Conservation (phyloP, 1,140 invertebrate species). For the Megalonaias nervosa region DNA sequence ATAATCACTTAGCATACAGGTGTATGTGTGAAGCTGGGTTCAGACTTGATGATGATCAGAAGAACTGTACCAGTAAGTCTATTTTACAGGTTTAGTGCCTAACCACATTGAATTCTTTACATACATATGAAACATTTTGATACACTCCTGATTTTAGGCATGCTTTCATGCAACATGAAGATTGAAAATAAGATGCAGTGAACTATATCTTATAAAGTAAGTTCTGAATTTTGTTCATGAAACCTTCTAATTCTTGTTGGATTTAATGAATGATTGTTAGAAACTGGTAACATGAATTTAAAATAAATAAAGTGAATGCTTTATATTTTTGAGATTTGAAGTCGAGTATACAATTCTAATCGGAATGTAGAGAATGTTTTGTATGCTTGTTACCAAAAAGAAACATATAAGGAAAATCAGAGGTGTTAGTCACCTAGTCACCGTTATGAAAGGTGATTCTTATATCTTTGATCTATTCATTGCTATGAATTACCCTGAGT, state of each 20-base stretch:
- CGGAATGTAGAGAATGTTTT: too few relatives aligned
- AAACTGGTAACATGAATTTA: too few relatives aligned
- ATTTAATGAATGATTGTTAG: too few relatives aligned
- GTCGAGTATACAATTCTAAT: too few relatives aligned
- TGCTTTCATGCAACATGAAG: background rate
- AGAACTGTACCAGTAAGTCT: constrained; percentile 84
- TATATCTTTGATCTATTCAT: background rate
- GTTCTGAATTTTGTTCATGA: too few relatives aligned
- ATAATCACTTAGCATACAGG: constrained; percentile 87
- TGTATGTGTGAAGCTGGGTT: constrained; percentile 97
- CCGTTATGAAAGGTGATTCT: background rate
- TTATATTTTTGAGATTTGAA: too few relatives aligned
- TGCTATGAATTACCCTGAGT: background rate
- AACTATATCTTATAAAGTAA: background rate
- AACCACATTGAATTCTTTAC: background rate
- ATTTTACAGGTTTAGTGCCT: background rate
- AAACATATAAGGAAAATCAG: background rate
- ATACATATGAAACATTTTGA: background rate
- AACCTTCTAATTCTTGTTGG: too few relatives aligned
- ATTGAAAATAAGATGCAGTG: background rate
- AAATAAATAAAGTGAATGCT: too few relatives aligned
- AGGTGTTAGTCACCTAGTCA: background rate
- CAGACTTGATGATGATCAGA: constrained; percentile 81
- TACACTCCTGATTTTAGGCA: background rate
- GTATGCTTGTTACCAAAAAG: too few relatives aligned